Base-by-base conservation (phyloP, 2,797 vertebrate genomes). In the Syndactyla subalaris region DNA sequence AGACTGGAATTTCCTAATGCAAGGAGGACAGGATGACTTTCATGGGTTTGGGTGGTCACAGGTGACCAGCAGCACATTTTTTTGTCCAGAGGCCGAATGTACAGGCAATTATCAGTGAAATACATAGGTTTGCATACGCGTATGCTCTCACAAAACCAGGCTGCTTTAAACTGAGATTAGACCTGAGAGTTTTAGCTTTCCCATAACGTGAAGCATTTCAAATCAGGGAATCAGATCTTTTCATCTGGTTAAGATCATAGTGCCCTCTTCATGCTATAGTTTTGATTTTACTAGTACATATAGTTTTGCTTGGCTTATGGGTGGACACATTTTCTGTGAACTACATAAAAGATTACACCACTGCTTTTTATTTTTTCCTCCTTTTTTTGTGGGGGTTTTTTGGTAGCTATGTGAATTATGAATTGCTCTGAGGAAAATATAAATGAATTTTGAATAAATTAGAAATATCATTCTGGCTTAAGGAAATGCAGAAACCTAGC, bases 361-460 rank as follows among this genome's bases (percentile, higher is more conserved):
- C 45, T 46, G 22, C 45, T 45, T 59, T 86, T 26, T 6, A 48
- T 41, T 72, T n/a, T 18, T 14, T 36, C 26, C 29, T 21, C 6
- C 48, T 32, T 71, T 36, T 18, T 16, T 32, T 36, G 14, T 46
- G 57, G 55, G 32, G 1, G 20, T 22, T 46, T 46, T 48, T 71
- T 30, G 4, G 39, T 70, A 85, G 48, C 17, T 85, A 2, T 90
- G 32, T 82, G 45, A 89, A 58, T 88, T 82, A 68, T 20, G 18
- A 89, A 41, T 91, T 80, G 65, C 78, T 93, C 58, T 34, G n/a
- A 80, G 76, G 29, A 72, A 94, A 93, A 88, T 61, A 81, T 41
- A 89, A 72, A 85, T 58, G 20, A 82, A 9, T 51, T 93, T 77
- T 77, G 61, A 93, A 71, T 89, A 87, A 68, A 80, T 90, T 83